Evolutionary conservation across 2,113 vertebrate genomes (phyloP), one percentile per base, ranked within the genome.

Genomic region (Archilochus colubris): DNA sequence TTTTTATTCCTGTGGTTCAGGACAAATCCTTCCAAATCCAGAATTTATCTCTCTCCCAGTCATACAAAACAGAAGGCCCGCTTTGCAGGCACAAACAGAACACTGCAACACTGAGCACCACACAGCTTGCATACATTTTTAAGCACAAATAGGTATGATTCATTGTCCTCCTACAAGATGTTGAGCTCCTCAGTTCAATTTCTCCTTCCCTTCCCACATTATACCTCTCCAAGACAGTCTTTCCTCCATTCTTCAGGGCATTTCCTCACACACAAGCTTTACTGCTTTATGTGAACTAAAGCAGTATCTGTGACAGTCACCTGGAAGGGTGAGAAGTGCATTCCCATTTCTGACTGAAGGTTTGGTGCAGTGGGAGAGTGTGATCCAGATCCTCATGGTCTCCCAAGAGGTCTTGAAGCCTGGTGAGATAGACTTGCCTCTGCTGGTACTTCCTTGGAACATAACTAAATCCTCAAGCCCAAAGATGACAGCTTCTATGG

Each of bases 21-120:
- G 46, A 81, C 54, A 78, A 85, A 38, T 67, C 84, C 55, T 91
- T 94, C 80, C 67, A 89, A 86, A 79, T 33, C 33, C 73, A 82
- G 31, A 77, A 82, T 90, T 86, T 83, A 87, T 74, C n/a, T 58
- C 28, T 75, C 53, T 91, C 63, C 38, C 58, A 91, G n/a, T 44
- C 51, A 70, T 33, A 81, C 33, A 80, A 51, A 72, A 9, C 74
- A 87, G 72, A 33, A 31, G 62, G 58, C 9, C 75, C 77, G 30
- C 21, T 91, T 74, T 15, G 2, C n/a, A 84, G 69, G 55, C 33
- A 89, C 54, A 88, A 62, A n/a, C 59, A 38, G 72, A 91, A 72
- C 40, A 28, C 43, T 22, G 9, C 33, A 33, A 59, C n/a, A 70
- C 12, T 13, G 12, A 72, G 53, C 58, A 31, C 27, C 36, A 50